Percentiles rank a stretch among this genome's conserved stretches.
Evolutionary conservation across 2,113 vertebrate species (phyloP).

Genomic region (Gobius niger): DNA sequence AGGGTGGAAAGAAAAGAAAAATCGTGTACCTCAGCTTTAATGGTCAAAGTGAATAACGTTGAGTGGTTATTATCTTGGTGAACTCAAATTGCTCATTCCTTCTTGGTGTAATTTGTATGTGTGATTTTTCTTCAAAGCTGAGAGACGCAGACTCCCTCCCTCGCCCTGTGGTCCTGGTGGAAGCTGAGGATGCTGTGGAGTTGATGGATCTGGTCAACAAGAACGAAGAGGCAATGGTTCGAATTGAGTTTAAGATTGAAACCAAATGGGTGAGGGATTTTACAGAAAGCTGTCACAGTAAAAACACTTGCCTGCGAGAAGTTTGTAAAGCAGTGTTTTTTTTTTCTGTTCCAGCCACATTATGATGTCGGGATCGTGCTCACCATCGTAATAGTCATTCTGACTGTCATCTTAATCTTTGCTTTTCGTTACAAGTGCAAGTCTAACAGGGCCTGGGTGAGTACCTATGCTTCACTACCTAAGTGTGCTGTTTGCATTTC

Average conservation of each 20-base stretch:
- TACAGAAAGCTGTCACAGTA: neutral
- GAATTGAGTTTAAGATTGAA: conserved; percentile 87
- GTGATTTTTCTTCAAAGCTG: conserved; percentile 69
- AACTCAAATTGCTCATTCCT: neutral
- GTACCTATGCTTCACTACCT: conserved; percentile 17
- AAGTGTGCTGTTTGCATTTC: neutral
- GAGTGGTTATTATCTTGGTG: neutral
- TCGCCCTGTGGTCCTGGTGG: conserved; percentile 90
- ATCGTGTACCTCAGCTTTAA: no score
- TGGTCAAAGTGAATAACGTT: neutral
- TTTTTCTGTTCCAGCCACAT: conserved; percentile 77
- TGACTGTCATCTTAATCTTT: conserved; percentile 86
- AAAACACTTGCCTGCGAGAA: neutral
- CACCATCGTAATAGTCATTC: conserved; percentile 86
- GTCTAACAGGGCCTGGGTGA: conserved; percentile 84
- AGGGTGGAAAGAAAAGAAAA: no score
- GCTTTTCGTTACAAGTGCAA: conserved; percentile 87
- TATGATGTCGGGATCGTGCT: conserved; percentile 93
- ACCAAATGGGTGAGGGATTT: conserved; percentile 81
- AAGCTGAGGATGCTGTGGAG: conserved; percentile 82
- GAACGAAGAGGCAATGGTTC: conserved; percentile 91
- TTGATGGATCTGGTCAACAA: conserved; percentile 96
- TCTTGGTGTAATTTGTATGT: neutral
- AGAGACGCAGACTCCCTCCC: conserved; percentile 81
- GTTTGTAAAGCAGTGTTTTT: neutral